phyloP scores from a whole-genome alignment of 37 sponge, comb jelly and placozoan species.

The Halisarca cf. caerulea region DNA sequence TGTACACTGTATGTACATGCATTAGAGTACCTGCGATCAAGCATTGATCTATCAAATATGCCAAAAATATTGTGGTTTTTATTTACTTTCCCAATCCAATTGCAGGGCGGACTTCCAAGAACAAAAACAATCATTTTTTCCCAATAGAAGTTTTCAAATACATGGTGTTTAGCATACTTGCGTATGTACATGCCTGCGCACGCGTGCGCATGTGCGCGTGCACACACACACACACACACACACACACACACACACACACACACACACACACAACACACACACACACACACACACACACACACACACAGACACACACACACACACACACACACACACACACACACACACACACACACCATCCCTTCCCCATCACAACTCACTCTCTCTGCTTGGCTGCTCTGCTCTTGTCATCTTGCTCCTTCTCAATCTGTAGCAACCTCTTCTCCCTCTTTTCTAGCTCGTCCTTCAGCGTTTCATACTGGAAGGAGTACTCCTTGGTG shows the following conservation, averaged over 20 bases:
- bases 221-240: slow-evolving; percentile 25
- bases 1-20: too few relatives aligned
- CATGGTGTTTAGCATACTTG: too few relatives aligned
- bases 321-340: slow-evolving; percentile 22
- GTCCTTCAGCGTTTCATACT: slow-evolving; percentile 22
- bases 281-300: slow-evolving; percentile 16
- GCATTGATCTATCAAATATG: too few relatives aligned
- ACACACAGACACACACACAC: neutral
- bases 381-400: slow-evolving; percentile 60
- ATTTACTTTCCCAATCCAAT: too few relatives aligned
- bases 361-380: slow-evolving; percentile 29
- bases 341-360: neutral
- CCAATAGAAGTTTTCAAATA: too few relatives aligned
- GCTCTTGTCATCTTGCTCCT: slow-evolving; percentile 49
- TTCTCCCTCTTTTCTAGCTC: slow-evolving; percentile 38
- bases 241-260: neutral
- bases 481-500: slow-evolving; percentile 35
- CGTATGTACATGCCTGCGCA: too few relatives aligned
- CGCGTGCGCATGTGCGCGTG: too few relatives aligned
- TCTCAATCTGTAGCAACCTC: slow-evolving; percentile 50
- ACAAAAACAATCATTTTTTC: too few relatives aligned
- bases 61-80: too few relatives aligned
- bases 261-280: slow-evolving; percentile 23
- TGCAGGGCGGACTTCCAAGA: too few relatives aligned
- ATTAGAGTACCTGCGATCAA: too few relatives aligned